These are phyloP conservation scores for Mungos mungo DNA, from an alignment of 2,113 vertebrate genomes.

Conservation along the genomic window DNA sequence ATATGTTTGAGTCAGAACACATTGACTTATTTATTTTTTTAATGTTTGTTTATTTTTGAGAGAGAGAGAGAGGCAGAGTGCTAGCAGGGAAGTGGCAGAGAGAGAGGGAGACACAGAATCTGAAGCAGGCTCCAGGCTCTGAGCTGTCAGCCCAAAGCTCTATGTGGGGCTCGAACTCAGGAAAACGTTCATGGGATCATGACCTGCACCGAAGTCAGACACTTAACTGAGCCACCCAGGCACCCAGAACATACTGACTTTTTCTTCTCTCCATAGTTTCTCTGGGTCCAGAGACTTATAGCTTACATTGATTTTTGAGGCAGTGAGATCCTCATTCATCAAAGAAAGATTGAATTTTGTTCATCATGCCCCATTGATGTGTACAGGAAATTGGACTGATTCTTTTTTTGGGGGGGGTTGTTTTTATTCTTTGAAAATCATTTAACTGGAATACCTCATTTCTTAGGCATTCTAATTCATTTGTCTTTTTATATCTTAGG, in stretches of 20 bases:
- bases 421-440: conserved; percentile 48
- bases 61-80: too few relatives aligned
- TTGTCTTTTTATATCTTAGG: background rate
- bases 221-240: background rate
- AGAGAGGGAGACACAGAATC: too few relatives aligned
- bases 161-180: too few relatives aligned
- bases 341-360: conserved; percentile 11
- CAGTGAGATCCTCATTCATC: background rate
- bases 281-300: background rate
- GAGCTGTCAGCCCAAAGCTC: too few relatives aligned
- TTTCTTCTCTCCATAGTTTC: background rate
- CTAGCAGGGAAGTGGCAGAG: too few relatives aligned
- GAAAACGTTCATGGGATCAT: too few relatives aligned
- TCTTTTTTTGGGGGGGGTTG: conserved; percentile 35
- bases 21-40: background rate
- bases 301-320: background rate
- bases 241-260: background rate
- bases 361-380: background rate
- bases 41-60: too few relatives aligned
- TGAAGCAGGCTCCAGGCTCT: too few relatives aligned
- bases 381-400: conserved; percentile 22
- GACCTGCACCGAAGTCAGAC: too few relatives aligned
- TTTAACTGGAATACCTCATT: background rate
- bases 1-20: background rate
- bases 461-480: conserved; percentile 24